These are phyloP conservation scores for Listrodromus nycthemerus DNA, from an alignment of 2,888 invertebrate species.

Conservation along the genomic window DNA sequence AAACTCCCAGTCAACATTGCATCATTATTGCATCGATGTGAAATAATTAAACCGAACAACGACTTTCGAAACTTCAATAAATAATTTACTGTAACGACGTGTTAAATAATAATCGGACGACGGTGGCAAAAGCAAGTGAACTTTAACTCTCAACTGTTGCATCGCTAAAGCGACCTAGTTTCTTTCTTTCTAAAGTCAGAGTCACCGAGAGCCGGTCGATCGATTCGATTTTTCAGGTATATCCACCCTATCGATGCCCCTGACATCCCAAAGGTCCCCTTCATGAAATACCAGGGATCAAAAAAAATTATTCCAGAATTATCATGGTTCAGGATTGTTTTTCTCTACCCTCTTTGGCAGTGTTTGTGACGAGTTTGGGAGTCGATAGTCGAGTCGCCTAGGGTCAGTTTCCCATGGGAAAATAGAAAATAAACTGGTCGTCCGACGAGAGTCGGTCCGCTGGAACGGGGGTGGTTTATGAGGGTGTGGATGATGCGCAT, in stretches of 20 bases:
- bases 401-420: not conserved
- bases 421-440: not conserved
- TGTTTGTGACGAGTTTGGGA: not conserved
- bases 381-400: not conserved
- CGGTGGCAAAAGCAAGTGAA: too few relatives aligned
- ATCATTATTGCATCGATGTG: too few relatives aligned
- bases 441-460: not conserved
- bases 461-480: conserved; percentile 7
- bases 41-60: too few relatives aligned
- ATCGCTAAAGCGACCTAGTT: not conserved
- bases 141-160: not conserved
- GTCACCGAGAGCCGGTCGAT: not conserved
- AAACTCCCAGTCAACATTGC: too few relatives aligned
- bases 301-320: not conserved
- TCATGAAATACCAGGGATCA: not conserved
- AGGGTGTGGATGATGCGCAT: conserved; percentile 53
- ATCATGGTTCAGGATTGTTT: not conserved
- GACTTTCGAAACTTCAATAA: too few relatives aligned
- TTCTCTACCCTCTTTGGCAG: not conserved
- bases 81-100: too few relatives aligned
- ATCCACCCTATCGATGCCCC: not conserved
- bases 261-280: not conserved
- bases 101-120: too few relatives aligned
- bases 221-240: not conserved
- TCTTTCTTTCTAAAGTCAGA: not conserved